Evolutionary conservation across 2,113 vertebrate species (phyloP).

Genomic region (Chauna torquata): DNA sequence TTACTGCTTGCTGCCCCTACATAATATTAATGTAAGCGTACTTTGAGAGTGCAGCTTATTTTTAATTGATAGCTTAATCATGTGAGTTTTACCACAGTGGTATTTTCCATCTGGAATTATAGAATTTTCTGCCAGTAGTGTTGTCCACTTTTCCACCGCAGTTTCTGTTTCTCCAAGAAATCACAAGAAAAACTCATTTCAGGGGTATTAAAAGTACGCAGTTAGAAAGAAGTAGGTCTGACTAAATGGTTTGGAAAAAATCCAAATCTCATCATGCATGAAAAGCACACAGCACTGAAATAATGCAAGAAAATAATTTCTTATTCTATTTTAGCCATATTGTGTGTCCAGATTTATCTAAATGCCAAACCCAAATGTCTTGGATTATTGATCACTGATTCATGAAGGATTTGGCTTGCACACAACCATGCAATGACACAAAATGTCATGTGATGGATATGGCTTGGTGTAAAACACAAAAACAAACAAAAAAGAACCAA

Average conservation of each 20-base stretch:
- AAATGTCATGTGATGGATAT: neutral
- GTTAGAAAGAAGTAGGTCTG: slow-evolving; percentile 56
- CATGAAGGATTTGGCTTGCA: neutral
- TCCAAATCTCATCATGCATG: slow-evolving; percentile 41
- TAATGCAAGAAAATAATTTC: slow-evolving; percentile 28
- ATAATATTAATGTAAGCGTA: neutral
- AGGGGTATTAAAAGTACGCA: slow-evolving; percentile 49
- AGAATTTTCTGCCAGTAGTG: neutral
- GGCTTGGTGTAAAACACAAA: neutral
- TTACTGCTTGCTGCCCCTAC: neutral
- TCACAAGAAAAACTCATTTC: slow-evolving; percentile 30
- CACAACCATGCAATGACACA: neutral
- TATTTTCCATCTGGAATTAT: neutral
- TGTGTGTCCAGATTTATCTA: slow-evolving; percentile 12
- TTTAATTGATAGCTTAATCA: neutral
- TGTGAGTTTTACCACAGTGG: neutral
- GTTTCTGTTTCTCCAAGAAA: neutral
- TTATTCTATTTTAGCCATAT: slow-evolving; percentile 1
- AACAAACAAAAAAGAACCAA: no score
- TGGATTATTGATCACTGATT: slow-evolving; percentile 9
- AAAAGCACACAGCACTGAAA: slow-evolving; percentile 43
- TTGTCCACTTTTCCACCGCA: neutral
- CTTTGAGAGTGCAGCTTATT: neutral
- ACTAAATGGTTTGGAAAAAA: slow-evolving; percentile 70
- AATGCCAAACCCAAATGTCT: slow-evolving; percentile 29